Evolutionary conservation across 2,797 vertebrate species (phyloP).

Genomic region (Meda fulgida): DNA sequence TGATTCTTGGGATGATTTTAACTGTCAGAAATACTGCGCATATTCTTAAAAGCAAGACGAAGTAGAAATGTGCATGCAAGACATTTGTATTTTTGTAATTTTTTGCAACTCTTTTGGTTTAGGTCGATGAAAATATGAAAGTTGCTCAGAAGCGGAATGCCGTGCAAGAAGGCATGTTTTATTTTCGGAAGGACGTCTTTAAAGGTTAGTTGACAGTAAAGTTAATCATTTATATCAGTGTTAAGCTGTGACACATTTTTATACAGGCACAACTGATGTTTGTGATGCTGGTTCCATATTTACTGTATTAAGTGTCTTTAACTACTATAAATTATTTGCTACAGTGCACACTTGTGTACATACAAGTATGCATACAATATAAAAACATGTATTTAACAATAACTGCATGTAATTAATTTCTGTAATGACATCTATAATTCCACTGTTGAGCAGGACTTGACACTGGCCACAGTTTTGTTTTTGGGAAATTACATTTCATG

Average conservation of each 20-base stretch:
- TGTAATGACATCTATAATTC: background rate
- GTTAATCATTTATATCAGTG: background rate
- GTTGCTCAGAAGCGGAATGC: conserved; percentile 93
- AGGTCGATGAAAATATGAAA: conserved; percentile 99
- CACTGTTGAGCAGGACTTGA: background rate
- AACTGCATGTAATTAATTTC: background rate
- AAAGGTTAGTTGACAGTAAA: conserved; percentile 80
- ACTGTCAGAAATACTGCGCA: background rate
- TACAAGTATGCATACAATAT: background rate
- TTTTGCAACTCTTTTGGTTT: background rate
- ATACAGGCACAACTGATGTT: background rate
- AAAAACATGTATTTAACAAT: background rate
- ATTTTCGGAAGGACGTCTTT: conserved; percentile 96
- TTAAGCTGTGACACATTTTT: background rate
- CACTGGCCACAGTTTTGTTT: background rate
- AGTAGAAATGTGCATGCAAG: background rate
- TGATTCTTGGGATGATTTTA: background rate
- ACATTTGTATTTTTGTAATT: conserved; percentile 22
- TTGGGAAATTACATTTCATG: background rate
- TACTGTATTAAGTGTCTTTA: too few relatives aligned
- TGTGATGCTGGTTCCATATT: background rate
- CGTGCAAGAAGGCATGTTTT: conserved; percentile 91
- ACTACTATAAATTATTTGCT: background rate
- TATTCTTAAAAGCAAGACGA: background rate
- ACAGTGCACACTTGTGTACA: background rate